A percentile compares a stretch with the other conserved stretches of the same genome.
phyloP scores from a whole-genome alignment of 2,888 invertebrate genomes.

The Priocnemis perturbator region DNA sequence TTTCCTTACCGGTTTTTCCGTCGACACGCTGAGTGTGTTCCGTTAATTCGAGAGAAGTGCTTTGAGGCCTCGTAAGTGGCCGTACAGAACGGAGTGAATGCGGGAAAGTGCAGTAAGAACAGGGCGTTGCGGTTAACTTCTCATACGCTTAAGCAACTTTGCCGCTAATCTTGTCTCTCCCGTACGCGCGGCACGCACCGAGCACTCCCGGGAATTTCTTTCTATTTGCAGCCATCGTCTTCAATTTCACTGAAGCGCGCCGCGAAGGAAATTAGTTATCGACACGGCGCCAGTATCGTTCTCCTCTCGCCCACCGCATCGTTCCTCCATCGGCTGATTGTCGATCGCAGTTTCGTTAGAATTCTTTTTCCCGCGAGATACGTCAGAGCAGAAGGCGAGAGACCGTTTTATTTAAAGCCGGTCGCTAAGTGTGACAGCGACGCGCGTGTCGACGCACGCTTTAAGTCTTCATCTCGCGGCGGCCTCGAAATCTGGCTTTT shows the following conservation, averaged over 20 bases:
- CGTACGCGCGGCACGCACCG: constrained; percentile 12
- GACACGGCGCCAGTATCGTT: constrained; percentile 16
- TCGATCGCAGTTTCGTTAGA: background rate
- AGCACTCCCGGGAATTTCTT: constrained; percentile 22
- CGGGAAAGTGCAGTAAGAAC: constrained; percentile 14
- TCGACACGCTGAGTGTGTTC: constrained; percentile 41
- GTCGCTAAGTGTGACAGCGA: no score
- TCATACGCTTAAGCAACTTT: constrained; percentile 52
- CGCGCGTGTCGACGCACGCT: no score
- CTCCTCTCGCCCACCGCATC: background rate
- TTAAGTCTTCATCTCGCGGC: no score
- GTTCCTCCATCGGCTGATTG: constrained; percentile 17
- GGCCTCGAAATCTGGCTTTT: no score
- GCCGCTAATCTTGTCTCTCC: constrained; percentile 12
- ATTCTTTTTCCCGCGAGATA: no score
- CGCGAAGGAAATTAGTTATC: constrained; percentile 15
- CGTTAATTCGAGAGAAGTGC: constrained; percentile 57
- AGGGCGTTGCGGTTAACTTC: constrained; percentile 43
- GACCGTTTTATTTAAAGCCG: no score
- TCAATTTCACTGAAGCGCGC: background rate
- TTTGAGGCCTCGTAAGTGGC: constrained; percentile 53
- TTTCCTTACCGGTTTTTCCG: constrained; percentile 45
- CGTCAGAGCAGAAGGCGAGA: no score
- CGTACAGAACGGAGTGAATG: constrained; percentile 43
- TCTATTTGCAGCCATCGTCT: constrained; percentile 15